These are phyloP conservation scores for Odocoileus virginianus DNA, from an alignment of 2,113 vertebrate genomes.

Conservation along the genomic window DNA sequence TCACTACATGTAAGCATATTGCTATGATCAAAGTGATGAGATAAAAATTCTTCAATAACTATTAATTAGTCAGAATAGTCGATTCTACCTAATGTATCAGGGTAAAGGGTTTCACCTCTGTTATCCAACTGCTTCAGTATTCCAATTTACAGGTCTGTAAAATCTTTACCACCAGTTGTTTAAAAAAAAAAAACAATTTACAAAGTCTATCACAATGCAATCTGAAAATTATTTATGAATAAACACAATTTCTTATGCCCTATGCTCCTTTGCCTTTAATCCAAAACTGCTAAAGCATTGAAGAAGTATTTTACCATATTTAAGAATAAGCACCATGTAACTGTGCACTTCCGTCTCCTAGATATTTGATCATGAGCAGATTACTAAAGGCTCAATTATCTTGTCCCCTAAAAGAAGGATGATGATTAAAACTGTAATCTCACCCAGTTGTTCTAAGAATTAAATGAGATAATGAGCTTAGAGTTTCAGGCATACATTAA, in stretches of 20 bases:
- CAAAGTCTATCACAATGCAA: neutral
- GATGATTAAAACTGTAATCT: neutral
- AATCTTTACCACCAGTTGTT: neutral
- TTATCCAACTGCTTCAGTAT: neutral
- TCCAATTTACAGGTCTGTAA: neutral
- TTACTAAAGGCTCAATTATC: neutral
- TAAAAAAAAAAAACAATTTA: neutral
- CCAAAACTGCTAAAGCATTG: neutral
- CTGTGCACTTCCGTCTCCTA: neutral
- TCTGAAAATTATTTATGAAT: neutral
- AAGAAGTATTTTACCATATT: neutral
- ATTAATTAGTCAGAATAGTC: neutral
- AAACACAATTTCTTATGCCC: neutral
- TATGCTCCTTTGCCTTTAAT: neutral
- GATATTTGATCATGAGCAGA: neutral
- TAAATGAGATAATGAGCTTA: neutral
- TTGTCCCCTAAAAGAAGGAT: neutral
- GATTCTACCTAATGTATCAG: too few species aligned
- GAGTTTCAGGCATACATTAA: neutral
- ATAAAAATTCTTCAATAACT: neutral
- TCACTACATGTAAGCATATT: neutral
- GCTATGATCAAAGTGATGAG: neutral
- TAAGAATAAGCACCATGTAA: neutral
- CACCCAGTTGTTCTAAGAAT: neutral
- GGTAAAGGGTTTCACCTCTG: neutral